Base-by-base conservation (phyloP, 30 jellyfish, hydroid and myxozoan species). In the Turritopsis rubra region DNA sequence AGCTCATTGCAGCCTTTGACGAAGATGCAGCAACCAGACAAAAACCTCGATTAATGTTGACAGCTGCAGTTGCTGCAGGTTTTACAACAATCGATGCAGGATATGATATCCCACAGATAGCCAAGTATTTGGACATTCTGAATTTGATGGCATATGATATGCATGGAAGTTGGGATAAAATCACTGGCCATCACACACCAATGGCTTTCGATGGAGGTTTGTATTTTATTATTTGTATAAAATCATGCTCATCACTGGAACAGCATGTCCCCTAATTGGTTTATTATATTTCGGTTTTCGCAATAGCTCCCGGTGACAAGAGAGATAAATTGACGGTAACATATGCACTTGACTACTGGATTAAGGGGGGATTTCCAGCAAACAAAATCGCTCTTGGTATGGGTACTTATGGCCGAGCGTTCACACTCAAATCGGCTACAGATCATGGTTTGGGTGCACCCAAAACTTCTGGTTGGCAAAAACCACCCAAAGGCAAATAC, bases 1-100 rank as follows among this genome's bases (percentile, higher is more conserved):
- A 92, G 30, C 83, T 92, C 52, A 80, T 95, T 16, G 88, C 30
- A 0, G 96, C 96, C 72, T 92, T 87, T 79, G 95, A 87, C 70
- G 81, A 75, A 25, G 98, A 92, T 65, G 98, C 98, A 29, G 85
- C 84, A 28, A 25, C 54, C 8, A 84, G 28, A 73, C 82, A 53
- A 28, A 75, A 75, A 29, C 90, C 90, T 21, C 75, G 90, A 72
- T 52, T 84, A 18, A 29, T 75, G 52, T 74, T 85, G 27, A 75
- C 92, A 13, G 92, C 92, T 21, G 92, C 92, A 1, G 92, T 85
- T 23, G 75, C 92, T 52, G 92, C 92, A 21, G 87, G 89, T 1
- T 23, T 29, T 0, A 29, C 30, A n/a, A 71, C 73, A 18, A 85
- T 85, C 70, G 92, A 85, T 66, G 90, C 72, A 0, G 92, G 90